These are phyloP conservation scores for Zosterops hypoxanthus DNA, from an alignment of 2,113 vertebrate species.

Conservation along the genomic window DNA sequence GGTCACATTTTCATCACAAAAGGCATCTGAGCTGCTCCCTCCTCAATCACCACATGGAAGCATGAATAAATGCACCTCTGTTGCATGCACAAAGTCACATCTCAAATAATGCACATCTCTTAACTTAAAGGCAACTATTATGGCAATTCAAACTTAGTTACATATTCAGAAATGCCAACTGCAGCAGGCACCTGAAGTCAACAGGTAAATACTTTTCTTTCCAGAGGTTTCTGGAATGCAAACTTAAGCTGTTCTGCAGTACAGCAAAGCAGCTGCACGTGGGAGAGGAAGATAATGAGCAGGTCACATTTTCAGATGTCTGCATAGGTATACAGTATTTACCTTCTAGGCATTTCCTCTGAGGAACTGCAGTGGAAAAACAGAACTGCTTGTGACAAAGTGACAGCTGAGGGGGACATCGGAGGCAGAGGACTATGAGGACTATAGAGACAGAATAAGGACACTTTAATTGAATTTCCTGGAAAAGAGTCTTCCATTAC, in stretches of 20 bases:
- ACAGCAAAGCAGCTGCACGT: neutral
- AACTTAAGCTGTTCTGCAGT: neutral
- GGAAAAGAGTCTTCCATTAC: neutral
- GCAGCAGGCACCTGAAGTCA: neutral
- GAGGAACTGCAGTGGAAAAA: neutral
- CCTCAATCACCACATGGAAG: fast-evolving
- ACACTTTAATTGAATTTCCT: neutral
- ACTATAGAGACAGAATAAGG: neutral
- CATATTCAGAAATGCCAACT: neutral
- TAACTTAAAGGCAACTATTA: neutral
- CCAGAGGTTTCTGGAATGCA: neutral
- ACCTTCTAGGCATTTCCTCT: neutral
- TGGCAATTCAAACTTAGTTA: neutral
- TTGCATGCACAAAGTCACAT: neutral
- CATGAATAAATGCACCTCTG: neutral
- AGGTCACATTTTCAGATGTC: neutral
- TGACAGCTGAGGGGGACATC: neutral
- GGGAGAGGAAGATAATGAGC: neutral
- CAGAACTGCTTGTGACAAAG: neutral
- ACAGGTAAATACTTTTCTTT: neutral
- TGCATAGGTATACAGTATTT: neutral
- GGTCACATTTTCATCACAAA: neutral
- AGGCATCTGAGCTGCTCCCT: neutral
- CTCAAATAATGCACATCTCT: neutral
- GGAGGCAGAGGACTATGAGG: neutral